These are phyloP conservation scores for Squalus acanthias DNA, from an alignment of 2,797 vertebrate genomes.

Conservation along the genomic window DNA sequence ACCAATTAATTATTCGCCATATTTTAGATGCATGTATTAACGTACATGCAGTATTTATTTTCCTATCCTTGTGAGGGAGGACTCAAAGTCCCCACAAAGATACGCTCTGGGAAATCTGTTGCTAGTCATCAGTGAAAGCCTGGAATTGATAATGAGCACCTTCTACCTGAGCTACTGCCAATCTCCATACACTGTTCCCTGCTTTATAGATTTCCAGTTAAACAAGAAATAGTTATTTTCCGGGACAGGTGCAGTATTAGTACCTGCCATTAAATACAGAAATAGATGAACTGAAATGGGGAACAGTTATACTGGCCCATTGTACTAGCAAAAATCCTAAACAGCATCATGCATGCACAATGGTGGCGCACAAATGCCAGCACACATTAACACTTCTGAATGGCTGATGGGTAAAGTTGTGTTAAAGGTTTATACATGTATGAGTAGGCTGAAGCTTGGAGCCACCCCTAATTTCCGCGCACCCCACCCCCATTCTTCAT, in stretches of 20 bases:
- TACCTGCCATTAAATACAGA: not conserved
- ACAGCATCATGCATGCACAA: not conserved
- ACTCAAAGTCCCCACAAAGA: not conserved
- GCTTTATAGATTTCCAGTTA: not conserved
- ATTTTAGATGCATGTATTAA: not conserved
- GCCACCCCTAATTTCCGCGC: not conserved
- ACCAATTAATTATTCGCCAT: not conserved
- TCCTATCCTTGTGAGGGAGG: not conserved
- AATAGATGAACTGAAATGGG: not conserved
- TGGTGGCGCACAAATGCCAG: not conserved
- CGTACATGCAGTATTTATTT: not conserved
- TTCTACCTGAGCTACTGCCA: not conserved
- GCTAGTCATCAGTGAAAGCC: not conserved
- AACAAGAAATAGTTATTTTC: not conserved
- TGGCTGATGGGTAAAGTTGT: not conserved
- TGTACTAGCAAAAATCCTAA: not conserved
- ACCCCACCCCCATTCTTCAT: not conserved
- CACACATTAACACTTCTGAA: not conserved
- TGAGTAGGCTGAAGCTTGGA: not conserved
- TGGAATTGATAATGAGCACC: not conserved
- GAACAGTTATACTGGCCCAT: not conserved
- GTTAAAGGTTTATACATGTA: not conserved
- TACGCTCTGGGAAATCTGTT: not conserved
- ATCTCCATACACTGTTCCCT: not conserved
- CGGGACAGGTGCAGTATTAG: not conserved